A percentile compares a stretch with the other conserved stretches of the same genome.
Evolutionary conservation across 2,113 vertebrate genomes (phyloP).

Genomic region (Isichthys henryi): DNA sequence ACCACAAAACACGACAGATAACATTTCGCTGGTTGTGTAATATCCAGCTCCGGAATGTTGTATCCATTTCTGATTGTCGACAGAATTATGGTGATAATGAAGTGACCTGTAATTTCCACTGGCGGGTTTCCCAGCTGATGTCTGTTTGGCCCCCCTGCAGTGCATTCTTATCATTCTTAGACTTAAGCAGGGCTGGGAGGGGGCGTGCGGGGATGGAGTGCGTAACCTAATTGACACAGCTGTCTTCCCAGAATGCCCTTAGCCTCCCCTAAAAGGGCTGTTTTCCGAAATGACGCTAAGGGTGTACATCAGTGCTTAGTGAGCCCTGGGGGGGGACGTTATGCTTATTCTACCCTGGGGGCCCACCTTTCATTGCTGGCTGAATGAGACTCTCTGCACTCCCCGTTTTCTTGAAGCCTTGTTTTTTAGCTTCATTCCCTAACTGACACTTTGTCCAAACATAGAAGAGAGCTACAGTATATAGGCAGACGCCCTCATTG

Average conservation of each 20-base stretch:
- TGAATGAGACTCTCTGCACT: not conserved
- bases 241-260: not conserved
- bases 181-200: not conserved
- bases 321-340: not conserved
- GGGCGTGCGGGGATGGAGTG: not conserved
- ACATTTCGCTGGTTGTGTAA: constrained; percentile 28
- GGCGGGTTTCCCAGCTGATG: not conserved
- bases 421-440: not conserved
- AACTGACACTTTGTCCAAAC: not conserved
- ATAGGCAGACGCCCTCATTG: not conserved
- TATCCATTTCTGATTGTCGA: constrained; percentile 34
- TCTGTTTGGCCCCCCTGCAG: constrained; percentile 14
- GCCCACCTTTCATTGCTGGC: not conserved
- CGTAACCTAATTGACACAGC: not conserved
- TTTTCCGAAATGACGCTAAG: not conserved
- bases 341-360: not conserved
- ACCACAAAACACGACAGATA: not conserved
- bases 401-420: not conserved
- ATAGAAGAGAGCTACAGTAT: not conserved
- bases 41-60: constrained; percentile 2
- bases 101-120: constrained; percentile 28
- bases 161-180: constrained; percentile 31
- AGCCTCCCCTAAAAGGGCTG: not conserved
- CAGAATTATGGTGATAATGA: constrained; percentile 7
- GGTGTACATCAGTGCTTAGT: constrained; percentile 6